Conservation (phyloP, 2,113 vertebrate genomes). For the Meriones unguiculatus region DNA sequence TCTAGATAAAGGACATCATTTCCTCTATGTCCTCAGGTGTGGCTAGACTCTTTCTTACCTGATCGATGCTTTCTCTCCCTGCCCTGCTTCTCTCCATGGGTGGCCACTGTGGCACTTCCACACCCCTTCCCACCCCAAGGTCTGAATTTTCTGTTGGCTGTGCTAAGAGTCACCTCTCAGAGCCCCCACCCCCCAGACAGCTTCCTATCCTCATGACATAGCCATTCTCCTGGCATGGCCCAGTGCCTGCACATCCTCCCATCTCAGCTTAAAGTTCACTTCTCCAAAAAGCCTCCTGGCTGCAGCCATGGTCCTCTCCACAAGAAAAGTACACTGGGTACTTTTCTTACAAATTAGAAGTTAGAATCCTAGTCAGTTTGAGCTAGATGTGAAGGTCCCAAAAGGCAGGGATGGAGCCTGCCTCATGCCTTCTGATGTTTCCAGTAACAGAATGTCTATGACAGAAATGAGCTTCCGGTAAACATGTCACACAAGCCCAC, state of each 20-base stretch:
- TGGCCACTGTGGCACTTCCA: neutral
- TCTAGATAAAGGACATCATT: neutral
- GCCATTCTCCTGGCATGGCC: neutral
- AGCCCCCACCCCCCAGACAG: no score
- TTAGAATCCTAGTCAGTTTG: neutral
- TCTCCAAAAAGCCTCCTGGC: neutral
- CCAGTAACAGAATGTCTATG: neutral
- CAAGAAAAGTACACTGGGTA: fast-evolving
- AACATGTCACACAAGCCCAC: neutral
- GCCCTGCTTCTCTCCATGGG: neutral
- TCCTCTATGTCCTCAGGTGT: neutral
- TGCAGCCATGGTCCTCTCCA: neutral
- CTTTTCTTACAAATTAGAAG: neutral
- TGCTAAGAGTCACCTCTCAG: neutral
- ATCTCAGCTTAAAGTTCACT: neutral
- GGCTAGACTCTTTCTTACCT: neutral
- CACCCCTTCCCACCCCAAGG: no score
- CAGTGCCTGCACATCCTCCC: neutral
- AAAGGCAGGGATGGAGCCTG: neutral
- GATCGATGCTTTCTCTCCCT: fast-evolving
- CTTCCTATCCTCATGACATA: neutral
- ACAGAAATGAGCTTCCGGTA: neutral
- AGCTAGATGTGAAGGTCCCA: neutral
- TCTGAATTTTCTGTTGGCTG: neutral
- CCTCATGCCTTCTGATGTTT: neutral